Percentiles rank a stretch among this genome's conserved stretches.
phyloP scores from a whole-genome alignment of 2,797 vertebrate genomes.

The Fratercula arctica region DNA sequence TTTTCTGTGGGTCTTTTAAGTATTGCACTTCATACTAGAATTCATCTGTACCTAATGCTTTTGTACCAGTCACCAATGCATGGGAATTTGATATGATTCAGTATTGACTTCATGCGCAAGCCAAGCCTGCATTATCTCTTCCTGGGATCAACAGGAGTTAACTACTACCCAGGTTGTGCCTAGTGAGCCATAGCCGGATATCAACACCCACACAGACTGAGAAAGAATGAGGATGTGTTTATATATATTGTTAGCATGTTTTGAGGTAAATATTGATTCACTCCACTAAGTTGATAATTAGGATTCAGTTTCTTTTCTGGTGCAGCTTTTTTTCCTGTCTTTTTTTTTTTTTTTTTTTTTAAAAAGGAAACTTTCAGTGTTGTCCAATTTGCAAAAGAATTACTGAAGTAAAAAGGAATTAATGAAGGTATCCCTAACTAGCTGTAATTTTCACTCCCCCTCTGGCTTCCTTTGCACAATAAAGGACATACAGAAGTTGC shows the following conservation, averaged over 20 bases:
- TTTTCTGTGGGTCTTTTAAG: background rate
- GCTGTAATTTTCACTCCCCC: background rate
- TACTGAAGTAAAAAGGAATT: slow-evolving; percentile 24
- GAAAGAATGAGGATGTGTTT: slow-evolving; percentile 36
- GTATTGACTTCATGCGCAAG: background rate
- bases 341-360: background rate
- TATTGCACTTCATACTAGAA: background rate
- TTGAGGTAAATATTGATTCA: slow-evolving; percentile 49
- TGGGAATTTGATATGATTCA: background rate
- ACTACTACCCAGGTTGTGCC: background rate
- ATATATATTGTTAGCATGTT: slow-evolving; percentile 3
- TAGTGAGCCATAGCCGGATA: background rate
- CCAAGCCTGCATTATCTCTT: background rate
- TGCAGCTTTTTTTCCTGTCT: background rate
- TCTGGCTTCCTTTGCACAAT: slow-evolving; percentile 14
- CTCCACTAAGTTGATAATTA: slow-evolving; percentile 18
- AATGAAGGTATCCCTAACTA: background rate
- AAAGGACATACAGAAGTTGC: background rate
- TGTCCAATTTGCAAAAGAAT: slow-evolving; percentile 1
- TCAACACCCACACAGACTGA: background rate
- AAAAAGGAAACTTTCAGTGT: background rate
- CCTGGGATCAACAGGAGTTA: background rate
- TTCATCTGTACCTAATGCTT: background rate
- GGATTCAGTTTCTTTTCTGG: background rate
- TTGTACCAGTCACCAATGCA: background rate